These are phyloP conservation scores for Artemia franciscana DNA, from an alignment of 1,140 invertebrate species.

Conservation along the genomic window DNA sequence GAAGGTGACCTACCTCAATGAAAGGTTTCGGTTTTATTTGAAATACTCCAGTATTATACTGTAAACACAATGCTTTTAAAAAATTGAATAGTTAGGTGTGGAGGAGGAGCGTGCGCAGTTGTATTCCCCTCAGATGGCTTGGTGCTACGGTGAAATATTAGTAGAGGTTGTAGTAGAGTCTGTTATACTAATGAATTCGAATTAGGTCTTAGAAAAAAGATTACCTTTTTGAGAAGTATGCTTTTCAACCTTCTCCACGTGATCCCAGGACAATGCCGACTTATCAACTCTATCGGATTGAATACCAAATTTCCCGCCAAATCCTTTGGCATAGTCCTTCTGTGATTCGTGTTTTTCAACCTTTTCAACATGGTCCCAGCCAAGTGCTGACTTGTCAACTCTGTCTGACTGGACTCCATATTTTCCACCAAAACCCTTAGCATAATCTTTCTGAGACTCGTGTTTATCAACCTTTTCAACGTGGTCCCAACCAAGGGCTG, in stretches of 20 bases:
- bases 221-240: constrained; percentile 27
- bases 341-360: constrained; percentile 51
- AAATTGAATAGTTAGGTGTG: too few relatives aligned
- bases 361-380: constrained; percentile 59
- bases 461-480: constrained; percentile 47
- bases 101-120: too few relatives aligned
- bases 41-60: too few relatives aligned
- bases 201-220: too few relatives aligned
- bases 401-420: constrained; percentile 66
- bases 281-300: constrained; percentile 32
- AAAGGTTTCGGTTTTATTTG: too few relatives aligned
- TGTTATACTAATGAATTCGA: too few relatives aligned
- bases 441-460: constrained; percentile 55
- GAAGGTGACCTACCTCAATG: too few relatives aligned
- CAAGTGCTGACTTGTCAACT: constrained; percentile 55
- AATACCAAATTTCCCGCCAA: constrained; percentile 37
- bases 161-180: too few relatives aligned
- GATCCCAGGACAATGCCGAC: constrained; percentile 25
- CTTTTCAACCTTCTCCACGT: constrained; percentile 24
- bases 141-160: too few relatives aligned
- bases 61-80: too few relatives aligned
- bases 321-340: constrained; percentile 32
- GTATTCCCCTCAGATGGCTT: too few relatives aligned
- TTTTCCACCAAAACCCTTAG: constrained; percentile 68
- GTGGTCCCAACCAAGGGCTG: constrained; percentile 46